Evolutionary conservation across 2,797 vertebrate species (phyloP), one percentile per base, ranked within the genome.

Genomic region (Poeciliopsis presidionis): DNA sequence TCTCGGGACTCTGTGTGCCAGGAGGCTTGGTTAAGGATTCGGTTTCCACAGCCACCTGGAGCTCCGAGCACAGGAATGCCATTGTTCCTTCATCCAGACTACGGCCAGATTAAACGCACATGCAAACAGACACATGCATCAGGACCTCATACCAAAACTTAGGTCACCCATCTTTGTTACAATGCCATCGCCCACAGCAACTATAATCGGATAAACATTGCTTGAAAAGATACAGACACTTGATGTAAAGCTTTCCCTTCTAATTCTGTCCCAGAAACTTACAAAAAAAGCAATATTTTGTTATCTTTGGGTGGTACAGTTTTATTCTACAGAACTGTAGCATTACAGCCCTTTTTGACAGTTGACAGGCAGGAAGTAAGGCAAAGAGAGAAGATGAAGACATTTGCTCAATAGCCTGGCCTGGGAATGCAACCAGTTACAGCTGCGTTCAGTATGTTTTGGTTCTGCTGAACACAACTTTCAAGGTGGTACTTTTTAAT

Each of bases 21-120:
- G 93, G 55, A 91, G 85, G 87, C 90, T 90, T 87, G 92, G 84
- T 92, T 91, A 86, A 87, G 95, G 94, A 95, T 95, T 94, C 93
- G 91, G 95, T 96, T 96, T 95, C 94, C 93, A 91, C 91, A 93
- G 94, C 95, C 95, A 96, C 95, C 95, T 96, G 96, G 94, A 95
- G 91, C 93, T 92, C 86, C 65, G 90, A 94, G 94, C 91, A 96
- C 93, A 96, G 93, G 95, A 95, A 95, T 95, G 95, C 91, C 93
- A 95, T 96, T 96, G 95, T 96, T 95, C 86, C 91, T 85, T 72
- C 83, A 79, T 91, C 83, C 86, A 91, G 84, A 92, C 89, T 90
- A 91, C 81, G 82, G 87, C 89, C 76, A 73, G 90, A 94, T 93
- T 86, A 83, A 73, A 73, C 83, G 67, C 85, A 81, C 89, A 85